Conservation (phyloP, 2,113 vertebrate species). For the Mus spicilegus region DNA sequence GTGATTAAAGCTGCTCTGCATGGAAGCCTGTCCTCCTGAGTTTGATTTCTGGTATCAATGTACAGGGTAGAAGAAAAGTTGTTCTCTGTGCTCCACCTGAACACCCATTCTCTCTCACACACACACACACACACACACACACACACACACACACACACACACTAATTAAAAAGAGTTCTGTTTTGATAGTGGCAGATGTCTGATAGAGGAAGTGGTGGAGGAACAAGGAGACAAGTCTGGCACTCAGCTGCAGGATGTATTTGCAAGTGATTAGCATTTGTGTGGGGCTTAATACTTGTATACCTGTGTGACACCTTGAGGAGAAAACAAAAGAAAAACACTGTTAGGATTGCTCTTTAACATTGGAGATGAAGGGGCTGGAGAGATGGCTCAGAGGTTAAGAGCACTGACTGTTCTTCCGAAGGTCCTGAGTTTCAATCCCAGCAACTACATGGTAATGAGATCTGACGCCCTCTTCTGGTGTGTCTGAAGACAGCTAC, state of each 20-base stretch:
- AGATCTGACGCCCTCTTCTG: no score
- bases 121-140: background rate
- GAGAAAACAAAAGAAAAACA: background rate
- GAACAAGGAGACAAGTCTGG: background rate
- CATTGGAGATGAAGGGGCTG: background rate
- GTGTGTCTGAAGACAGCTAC: no score
- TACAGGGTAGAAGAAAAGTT: background rate
- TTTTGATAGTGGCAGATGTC: background rate
- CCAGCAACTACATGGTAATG: no score
- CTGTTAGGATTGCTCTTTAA: background rate
- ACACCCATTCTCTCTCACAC: no score
- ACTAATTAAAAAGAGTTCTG: background rate
- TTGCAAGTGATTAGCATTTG: constrained; percentile 14
- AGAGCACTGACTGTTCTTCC: no score
- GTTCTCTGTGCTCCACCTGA: background rate
- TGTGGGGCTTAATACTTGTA: background rate
- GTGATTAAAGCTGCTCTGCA: background rate
- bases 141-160: background rate
- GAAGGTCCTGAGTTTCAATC: no score
- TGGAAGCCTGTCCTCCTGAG: background rate
- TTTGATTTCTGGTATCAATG: background rate
- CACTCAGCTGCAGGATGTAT: background rate
- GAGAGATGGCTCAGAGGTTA: no score
- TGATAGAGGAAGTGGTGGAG: background rate
- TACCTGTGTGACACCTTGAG: background rate